Evolutionary conservation across 2,797 vertebrate species (phyloP).

Genomic region (Sebastiscus albofasciatus): DNA sequence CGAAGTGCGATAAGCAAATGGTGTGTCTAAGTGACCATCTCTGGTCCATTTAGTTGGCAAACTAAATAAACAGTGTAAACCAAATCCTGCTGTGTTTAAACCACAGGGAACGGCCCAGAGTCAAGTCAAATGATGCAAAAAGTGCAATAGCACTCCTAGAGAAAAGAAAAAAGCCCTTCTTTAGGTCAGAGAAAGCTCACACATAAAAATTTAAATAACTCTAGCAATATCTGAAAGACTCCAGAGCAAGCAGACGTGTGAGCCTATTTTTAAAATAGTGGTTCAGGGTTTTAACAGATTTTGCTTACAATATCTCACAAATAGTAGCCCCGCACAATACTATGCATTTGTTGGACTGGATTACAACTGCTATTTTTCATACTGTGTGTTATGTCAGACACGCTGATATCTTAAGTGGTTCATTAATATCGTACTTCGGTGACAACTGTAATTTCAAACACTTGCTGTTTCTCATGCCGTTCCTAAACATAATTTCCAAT

Average conservation of each 20-base stretch:
- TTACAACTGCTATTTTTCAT: neutral
- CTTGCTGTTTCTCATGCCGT: neutral
- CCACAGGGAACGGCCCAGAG: neutral
- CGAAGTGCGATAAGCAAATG: neutral
- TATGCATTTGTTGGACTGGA: neutral
- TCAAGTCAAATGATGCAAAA: constrained; percentile 20
- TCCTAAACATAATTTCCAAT: neutral
- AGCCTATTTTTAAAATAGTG: constrained; percentile 29
- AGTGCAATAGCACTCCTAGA: neutral
- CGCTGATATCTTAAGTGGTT: neutral
- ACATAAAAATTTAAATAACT: constrained; percentile 24
- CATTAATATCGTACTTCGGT: neutral
- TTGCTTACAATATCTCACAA: neutral
- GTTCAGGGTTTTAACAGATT: neutral
- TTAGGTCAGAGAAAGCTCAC: constrained; percentile 22
- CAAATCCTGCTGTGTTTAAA: neutral
- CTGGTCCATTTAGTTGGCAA: neutral
- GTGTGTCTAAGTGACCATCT: neutral
- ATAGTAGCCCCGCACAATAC: neutral
- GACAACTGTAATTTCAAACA: neutral
- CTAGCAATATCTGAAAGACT: constrained; percentile 30
- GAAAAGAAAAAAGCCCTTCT: neutral
- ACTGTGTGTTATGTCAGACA: neutral
- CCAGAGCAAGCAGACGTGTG: constrained; percentile 6
- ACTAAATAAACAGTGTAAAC: neutral